Evolutionary conservation across 2,113 vertebrate genomes (phyloP).

Genomic region (Carlito syrichta): DNA sequence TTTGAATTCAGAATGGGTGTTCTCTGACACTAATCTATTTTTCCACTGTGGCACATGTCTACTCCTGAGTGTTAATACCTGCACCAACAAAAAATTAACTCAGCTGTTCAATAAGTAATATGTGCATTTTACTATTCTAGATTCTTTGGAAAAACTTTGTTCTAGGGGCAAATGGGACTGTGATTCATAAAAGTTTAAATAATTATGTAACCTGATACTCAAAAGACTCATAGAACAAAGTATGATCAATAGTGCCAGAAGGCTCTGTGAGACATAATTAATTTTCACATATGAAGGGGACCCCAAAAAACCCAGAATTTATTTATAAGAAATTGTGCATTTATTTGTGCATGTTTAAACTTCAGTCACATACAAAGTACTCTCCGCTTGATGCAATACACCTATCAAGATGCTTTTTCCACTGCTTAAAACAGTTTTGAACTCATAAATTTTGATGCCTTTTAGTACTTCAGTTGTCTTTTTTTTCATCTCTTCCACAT

Average conservation of each 20-base stretch:
- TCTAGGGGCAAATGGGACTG: not conserved
- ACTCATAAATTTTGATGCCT: too few relatives aligned
- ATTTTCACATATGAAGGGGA: not conserved
- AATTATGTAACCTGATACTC: not conserved
- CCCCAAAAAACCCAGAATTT: too few relatives aligned
- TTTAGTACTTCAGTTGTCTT: too few relatives aligned
- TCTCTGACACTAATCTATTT: not conserved
- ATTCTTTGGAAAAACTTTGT: too few relatives aligned
- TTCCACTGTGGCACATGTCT: not conserved
- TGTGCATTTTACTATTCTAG: not conserved
- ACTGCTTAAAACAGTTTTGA: too few relatives aligned
- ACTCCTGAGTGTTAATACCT: not conserved
- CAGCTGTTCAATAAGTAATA: not conserved
- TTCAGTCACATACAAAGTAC: too few relatives aligned
- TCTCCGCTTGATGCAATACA: too few relatives aligned
- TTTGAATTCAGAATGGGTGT: not conserved
- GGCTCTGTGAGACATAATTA: not conserved
- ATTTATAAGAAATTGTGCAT: too few relatives aligned
- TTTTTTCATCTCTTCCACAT: too few relatives aligned
- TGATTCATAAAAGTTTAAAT: conserved; percentile 1
- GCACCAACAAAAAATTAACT: not conserved
- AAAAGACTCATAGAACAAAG: not conserved
- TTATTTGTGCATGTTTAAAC: too few relatives aligned
- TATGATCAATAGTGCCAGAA: not conserved
- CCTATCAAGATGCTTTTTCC: too few relatives aligned